These are phyloP conservation scores for Dromococcyx pavoninus DNA, from an alignment of 2,797 vertebrate species.

Conservation along the genomic window DNA sequence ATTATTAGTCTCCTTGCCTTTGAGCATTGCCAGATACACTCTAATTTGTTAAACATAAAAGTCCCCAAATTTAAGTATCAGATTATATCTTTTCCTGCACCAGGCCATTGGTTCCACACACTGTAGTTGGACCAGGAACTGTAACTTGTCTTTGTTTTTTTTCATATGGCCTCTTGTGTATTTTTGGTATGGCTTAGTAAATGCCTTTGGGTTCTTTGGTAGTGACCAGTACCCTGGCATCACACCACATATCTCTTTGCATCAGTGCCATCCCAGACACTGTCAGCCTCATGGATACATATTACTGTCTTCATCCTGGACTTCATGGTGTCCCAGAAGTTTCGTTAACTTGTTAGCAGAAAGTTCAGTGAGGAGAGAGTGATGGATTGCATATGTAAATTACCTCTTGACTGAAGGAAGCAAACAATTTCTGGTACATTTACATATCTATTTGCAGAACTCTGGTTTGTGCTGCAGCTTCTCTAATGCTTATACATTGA, in stretches of 20 bases:
- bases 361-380: neutral
- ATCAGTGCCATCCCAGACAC: neutral
- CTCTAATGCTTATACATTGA: neutral
- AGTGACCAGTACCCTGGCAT: neutral
- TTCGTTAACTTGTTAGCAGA: neutral
- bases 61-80: no score
- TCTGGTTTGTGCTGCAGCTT: neutral
- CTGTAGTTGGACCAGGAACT: neutral
- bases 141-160: neutral
- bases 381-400: neutral
- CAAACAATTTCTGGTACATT: neutral
- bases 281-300: neutral
- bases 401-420: neutral
- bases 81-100: neutral
- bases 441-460: neutral
- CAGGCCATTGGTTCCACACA: neutral
- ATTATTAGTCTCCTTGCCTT: neutral
- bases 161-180: neutral
- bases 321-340: neutral
- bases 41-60: neutral
- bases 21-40: neutral
- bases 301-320: neutral
- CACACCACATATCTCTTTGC: neutral
- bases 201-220: neutral
- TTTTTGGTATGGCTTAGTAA: neutral